Conservation (phyloP, 2,113 vertebrate species). For the Scytalopus superciliaris region DNA sequence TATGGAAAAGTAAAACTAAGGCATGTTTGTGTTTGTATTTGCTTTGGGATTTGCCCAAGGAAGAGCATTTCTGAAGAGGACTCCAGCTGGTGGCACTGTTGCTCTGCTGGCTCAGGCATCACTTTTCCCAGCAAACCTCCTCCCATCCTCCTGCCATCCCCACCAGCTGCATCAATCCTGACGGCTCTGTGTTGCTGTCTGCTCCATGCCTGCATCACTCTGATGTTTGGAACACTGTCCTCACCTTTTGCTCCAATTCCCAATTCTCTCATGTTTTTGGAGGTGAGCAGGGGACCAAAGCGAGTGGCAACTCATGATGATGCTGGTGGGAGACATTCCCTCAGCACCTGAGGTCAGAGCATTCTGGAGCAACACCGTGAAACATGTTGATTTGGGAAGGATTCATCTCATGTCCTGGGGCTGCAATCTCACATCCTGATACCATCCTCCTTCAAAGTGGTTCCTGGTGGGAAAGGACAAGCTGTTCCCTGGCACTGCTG, state of each 20-base stretch:
- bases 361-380: neutral
- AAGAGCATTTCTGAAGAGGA: too few relatives aligned
- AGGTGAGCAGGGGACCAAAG: neutral
- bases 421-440: neutral
- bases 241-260: neutral
- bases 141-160: neutral
- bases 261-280: neutral
- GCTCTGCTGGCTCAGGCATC: neutral
- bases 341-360: neutral
- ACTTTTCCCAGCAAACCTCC: neutral
- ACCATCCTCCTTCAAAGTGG: neutral
- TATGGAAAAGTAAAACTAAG: too few relatives aligned
- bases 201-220: neutral
- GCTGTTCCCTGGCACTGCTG: accelerated
- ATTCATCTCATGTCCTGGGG: accelerated
- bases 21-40: too few relatives aligned
- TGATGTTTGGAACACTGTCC: neutral
- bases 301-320: neutral
- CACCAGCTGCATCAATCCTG: neutral
- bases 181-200: neutral
- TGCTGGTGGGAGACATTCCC: neutral
- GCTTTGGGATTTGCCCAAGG: too few relatives aligned
- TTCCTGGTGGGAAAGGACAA: neutral
- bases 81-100: slow-evolving; percentile 39
- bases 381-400: neutral